These are phyloP conservation scores for Caracal caracal DNA, from an alignment of 2,113 vertebrate genomes.

Conservation along the genomic window DNA sequence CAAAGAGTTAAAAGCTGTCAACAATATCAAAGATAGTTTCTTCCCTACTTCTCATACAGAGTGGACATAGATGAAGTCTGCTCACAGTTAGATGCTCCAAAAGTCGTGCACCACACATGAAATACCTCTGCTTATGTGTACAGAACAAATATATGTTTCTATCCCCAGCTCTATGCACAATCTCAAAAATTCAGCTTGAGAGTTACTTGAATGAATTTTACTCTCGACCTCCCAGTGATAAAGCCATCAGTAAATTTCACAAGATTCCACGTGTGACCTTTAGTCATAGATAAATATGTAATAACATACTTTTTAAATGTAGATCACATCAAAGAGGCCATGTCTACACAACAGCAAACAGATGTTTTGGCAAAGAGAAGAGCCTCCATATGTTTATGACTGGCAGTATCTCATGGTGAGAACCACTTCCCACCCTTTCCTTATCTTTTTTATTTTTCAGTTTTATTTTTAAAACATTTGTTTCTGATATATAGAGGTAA, in stretches of 20 bases:
- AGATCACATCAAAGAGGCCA: not conserved
- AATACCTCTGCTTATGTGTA: not conserved
- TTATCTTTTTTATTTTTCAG: constrained; percentile 18
- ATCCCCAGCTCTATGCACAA: not conserved
- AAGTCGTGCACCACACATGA: not conserved
- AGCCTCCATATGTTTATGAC: not conserved
- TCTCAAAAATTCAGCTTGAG: not conserved
- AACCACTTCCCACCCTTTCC: not conserved
- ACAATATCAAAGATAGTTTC: not conserved
- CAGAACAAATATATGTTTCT: not conserved
- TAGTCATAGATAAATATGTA: constrained; percentile 15
- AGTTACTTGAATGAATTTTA: not conserved
- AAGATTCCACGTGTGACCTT: constrained; percentile 48
- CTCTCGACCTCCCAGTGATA: not conserved
- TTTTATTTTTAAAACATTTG: constrained; percentile 41
- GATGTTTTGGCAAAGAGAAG: constrained; percentile 54
- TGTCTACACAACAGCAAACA: constrained; percentile 54
- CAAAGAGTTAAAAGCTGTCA: not conserved
- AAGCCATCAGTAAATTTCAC: constrained; percentile 56
- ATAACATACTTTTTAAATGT: constrained; percentile 54
- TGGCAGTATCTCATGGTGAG: not conserved
- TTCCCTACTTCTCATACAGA: not conserved
- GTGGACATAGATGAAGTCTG: not conserved
- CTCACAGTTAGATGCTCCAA: not conserved
- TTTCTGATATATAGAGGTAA: constrained; percentile 41